These are phyloP conservation scores for Catharus minimus DNA, from an alignment of 2,113 vertebrate genomes.

Conservation along the genomic window DNA sequence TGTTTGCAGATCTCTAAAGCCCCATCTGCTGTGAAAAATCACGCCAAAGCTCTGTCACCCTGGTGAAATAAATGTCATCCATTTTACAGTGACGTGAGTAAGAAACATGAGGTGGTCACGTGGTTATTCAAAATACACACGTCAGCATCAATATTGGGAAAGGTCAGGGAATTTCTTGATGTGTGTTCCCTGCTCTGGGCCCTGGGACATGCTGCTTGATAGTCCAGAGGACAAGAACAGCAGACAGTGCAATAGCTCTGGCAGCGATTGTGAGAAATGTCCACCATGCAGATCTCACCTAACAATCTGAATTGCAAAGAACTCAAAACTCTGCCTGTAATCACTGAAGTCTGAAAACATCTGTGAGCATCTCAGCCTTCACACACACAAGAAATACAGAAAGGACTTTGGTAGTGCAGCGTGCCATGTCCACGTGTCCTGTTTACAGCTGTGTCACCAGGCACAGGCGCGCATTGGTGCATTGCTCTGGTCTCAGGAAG, in stretches of 20 bases:
- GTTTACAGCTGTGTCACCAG: neutral
- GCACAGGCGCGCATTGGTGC: fast-evolving
- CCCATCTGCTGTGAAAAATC: neutral
- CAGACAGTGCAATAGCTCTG: neutral
- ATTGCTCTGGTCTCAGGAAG: neutral
- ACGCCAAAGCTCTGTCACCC: neutral
- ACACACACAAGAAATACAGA: neutral
- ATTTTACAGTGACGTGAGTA: neutral
- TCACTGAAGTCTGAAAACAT: neutral
- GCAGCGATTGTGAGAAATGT: neutral
- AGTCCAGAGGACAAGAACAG: neutral
- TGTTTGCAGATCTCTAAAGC: neutral
- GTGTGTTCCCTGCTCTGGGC: neutral
- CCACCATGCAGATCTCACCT: neutral
- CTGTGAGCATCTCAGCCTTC: neutral
- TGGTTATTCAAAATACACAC: neutral
- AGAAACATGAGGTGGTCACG: neutral
- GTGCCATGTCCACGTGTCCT: fast-evolving
- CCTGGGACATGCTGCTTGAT: neutral
- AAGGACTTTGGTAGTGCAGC: neutral
- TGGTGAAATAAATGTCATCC: neutral
- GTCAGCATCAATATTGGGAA: neutral
- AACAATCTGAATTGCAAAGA: neutral
- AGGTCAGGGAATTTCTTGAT: neutral
- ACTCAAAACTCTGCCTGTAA: neutral